Evolutionary conservation across 1,140 invertebrate species (phyloP), one percentile per base, ranked within the genome.

Genomic region (Trachymyrmex septentrionalis): DNA sequence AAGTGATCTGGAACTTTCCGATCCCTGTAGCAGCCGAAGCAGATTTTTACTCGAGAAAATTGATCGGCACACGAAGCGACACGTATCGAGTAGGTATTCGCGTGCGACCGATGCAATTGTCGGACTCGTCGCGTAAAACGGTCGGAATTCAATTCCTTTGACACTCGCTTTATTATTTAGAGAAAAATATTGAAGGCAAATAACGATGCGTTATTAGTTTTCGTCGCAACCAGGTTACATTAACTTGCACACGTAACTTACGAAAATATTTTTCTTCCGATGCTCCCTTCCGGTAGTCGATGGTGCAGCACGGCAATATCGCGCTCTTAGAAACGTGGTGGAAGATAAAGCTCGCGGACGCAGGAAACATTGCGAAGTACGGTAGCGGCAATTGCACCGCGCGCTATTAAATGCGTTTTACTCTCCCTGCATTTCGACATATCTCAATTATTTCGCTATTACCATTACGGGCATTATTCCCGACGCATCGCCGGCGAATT

Each of bases 401-500:
- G 16, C 67, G 69, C 55, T 69, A 61, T 82, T 73, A 82, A 82
- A 73, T 12, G 67, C 57, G 27, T 59, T 55, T 59, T 44, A 44
- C 67, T 59, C 67, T 61, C 34, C 38, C 69, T n/a, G 55, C 44
- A 9, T 61, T 75, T 73, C 69, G 69, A 75, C 80, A 75, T 63
- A 71, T 84, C 80, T 61, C 80, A 75, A 84, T 84, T 84, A 84
- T 84, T 84, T 75, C 69, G 55, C 80, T 75, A 84, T 84, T 73
- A 84, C 69, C 69, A 61, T 73, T 61, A 21, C 80, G 27, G 27
- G 55, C 80, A 61, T 73, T 48, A 82, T 59, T 72, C 80, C 53
- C 55, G 34, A 27, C n/a, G 55, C 71, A 34, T 72, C 27, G 30
- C 48, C 53, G 19, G 3, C 59, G 77, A 82, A 71, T 86, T 78